Conservation (phyloP, 1,140 invertebrate genomes). For the Neuroterus valhalla region DNA sequence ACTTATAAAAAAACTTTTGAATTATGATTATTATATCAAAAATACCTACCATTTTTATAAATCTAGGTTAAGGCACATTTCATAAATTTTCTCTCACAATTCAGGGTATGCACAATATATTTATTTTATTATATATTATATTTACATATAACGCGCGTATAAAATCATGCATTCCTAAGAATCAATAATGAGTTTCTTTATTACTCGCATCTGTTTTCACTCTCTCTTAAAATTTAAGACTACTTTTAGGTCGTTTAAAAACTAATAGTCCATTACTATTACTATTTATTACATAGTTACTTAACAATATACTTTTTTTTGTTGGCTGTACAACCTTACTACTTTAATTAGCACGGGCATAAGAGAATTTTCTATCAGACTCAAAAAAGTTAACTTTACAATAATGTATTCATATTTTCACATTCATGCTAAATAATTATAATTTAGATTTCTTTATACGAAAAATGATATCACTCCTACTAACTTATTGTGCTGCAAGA, state of each 20-base stretch:
- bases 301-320: slow-evolving; percentile 38
- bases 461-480: slow-evolving; percentile 12
- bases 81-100: neutral
- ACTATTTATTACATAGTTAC: slow-evolving; percentile 39
- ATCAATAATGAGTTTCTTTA: slow-evolving; percentile 10
- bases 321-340: slow-evolving; percentile 14
- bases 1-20: no score
- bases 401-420: slow-evolving; percentile 1
- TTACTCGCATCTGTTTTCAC: slow-evolving; percentile 2
- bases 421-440: slow-evolving; percentile 13
- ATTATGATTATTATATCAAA: no score
- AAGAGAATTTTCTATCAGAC: slow-evolving; percentile 7
- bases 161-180: slow-evolving; percentile 25
- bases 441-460: slow-evolving; percentile 3
- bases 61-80: neutral
- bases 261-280: slow-evolving; percentile 6
- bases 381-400: slow-evolving; percentile 3
- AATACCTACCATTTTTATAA: neutral
- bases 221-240: slow-evolving; percentile 16
- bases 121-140: slow-evolving; percentile 27
- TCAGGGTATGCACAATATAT: slow-evolving; percentile 17
- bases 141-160: slow-evolving; percentile 30
- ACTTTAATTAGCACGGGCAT: slow-evolving; percentile 7
- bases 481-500: slow-evolving; percentile 6
- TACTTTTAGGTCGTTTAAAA: slow-evolving; percentile 4